Percentiles rank a stretch among this genome's conserved stretches.
Conservation (phyloP, 2,113 vertebrate genomes). For the Pseudopipra pipra region DNA sequence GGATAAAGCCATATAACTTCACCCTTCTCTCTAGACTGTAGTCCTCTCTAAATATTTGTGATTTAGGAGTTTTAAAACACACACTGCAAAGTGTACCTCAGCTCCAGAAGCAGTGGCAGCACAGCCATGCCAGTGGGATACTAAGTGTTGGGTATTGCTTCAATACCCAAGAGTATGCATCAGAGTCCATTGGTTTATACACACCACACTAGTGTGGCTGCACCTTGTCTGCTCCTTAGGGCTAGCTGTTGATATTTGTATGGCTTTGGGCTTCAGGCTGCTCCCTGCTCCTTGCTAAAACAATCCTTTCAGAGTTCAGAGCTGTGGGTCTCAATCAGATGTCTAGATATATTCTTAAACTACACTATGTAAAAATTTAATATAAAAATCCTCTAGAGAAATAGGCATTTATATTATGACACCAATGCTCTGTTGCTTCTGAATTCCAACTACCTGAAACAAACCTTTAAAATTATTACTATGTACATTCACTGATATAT, state of each 20-base stretch:
- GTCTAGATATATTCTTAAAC: not conserved
- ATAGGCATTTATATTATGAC: not conserved
- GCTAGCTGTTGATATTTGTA: not conserved
- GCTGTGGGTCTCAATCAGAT: not conserved
- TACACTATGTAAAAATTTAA: not conserved
- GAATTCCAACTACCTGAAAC: not conserved
- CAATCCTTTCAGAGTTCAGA: not conserved
- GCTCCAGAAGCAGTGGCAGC: not conserved
- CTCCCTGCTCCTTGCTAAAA: not conserved
- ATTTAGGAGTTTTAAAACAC: not conserved
- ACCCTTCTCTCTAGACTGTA: not conserved
- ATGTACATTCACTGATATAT: not conserved
- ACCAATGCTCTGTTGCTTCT: not conserved
- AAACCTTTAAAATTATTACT: not conserved
- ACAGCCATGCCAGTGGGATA: not conserved
- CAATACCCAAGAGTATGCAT: not conserved
- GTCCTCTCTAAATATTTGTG: not conserved
- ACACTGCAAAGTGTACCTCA: not conserved
- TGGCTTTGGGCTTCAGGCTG: not conserved
- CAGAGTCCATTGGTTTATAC: rapidly evolving
- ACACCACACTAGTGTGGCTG: rapidly evolving
- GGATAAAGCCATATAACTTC: not conserved
- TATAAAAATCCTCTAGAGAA: not conserved
- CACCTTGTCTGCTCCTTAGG: not conserved
- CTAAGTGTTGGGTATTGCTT: not conserved